Conservation (phyloP, 2,888 invertebrate species). For the Drosophila gaucha region DNA sequence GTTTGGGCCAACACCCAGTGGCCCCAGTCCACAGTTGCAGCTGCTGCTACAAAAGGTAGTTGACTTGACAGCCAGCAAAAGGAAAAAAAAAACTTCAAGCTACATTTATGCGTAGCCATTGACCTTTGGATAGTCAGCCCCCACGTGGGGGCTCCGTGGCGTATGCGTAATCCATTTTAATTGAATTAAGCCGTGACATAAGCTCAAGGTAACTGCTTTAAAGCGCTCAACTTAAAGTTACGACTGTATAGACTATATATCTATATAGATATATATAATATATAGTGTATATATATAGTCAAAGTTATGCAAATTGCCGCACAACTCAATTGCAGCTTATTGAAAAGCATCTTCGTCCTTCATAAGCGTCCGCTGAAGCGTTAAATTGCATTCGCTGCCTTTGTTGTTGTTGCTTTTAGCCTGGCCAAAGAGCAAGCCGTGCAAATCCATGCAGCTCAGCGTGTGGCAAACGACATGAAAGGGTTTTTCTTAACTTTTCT, state of each 20-base stretch:
- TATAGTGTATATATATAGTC: background rate
- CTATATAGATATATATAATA: background rate
- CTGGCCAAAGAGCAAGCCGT: constrained; percentile 38
- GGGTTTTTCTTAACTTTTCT: constrained; percentile 52
- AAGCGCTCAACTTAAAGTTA: constrained; percentile 22
- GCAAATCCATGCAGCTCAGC: constrained; percentile 65
- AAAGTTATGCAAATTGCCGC: constrained; percentile 66
- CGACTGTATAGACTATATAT: background rate
- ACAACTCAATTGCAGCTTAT: constrained; percentile 62
- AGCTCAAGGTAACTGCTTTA: constrained; percentile 34
- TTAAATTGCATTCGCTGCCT: constrained; percentile 79
- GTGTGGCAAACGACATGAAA: constrained; percentile 65
- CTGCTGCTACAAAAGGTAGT: constrained; percentile 54
- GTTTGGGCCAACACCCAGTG: constrained; percentile 27
- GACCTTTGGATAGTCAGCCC: constrained; percentile 54
- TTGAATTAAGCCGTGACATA: constrained; percentile 79
- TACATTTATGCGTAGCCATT: constrained; percentile 56
- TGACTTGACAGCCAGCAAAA: constrained; percentile 45
- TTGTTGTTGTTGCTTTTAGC: constrained; percentile 27
- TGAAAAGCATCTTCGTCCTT: constrained; percentile 48
- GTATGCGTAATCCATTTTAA: constrained; percentile 75
- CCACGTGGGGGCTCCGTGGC: constrained; percentile 48
- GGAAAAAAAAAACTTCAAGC: constrained; percentile 20
- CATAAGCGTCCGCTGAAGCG: constrained; percentile 68
- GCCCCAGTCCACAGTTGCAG: background rate